phyloP scores from a whole-genome alignment of 1,140 invertebrate species.

The Aphelenchoides besseyi region DNA sequence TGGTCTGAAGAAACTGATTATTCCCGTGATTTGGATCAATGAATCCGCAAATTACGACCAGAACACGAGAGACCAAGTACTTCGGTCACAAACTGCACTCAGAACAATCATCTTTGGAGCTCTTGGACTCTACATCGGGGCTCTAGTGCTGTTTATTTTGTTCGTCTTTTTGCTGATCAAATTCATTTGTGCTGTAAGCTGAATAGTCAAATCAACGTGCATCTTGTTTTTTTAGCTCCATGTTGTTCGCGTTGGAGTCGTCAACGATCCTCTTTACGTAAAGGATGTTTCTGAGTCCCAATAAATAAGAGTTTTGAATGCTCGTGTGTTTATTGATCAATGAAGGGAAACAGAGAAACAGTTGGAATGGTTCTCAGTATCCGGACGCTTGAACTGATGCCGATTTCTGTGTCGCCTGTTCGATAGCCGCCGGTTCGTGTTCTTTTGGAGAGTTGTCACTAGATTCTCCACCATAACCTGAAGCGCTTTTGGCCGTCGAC shows the following conservation, averaged over 20 bases:
- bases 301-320: neutral
- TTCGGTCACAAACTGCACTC: neutral
- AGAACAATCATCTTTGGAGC: neutral
- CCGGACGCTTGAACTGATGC: neutral
- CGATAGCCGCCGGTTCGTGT: neutral
- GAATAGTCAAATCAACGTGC: too few species aligned
- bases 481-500: neutral
- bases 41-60: conserved; percentile 39
- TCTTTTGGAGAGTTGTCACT: neutral
- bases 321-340: neutral
- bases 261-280: neutral
- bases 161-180: neutral
- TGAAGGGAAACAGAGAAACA: neutral
- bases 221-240: neutral
- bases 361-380: neutral
- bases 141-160: neutral
- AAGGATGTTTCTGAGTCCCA: neutral
- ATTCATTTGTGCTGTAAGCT: neutral
- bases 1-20: conserved; percentile 17
- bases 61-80: conserved; percentile 28
- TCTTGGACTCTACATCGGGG: neutral
- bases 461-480: neutral
- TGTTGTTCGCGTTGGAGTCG: neutral
- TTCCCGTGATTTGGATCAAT: conserved; percentile 50
- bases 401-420: neutral